These are phyloP conservation scores for Mythimna loreyi DNA, from an alignment of 2,888 invertebrate species.

Conservation along the genomic window DNA sequence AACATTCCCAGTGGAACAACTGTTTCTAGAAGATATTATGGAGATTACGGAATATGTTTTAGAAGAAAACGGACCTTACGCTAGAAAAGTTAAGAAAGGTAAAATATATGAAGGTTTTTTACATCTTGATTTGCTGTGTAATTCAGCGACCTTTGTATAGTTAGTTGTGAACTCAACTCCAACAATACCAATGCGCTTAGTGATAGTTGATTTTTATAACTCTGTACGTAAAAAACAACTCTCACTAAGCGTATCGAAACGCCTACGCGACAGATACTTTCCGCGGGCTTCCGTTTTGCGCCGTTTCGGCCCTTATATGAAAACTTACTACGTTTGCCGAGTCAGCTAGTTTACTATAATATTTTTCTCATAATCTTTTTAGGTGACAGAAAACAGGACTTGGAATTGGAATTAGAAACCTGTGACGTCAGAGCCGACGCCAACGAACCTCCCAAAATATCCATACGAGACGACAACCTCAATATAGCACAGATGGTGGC, in stretches of 20 bases:
- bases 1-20: conserved; percentile 96
- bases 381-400: conserved; percentile 87
- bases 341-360: neutral
- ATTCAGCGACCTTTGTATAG: too few species aligned
- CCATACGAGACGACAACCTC: conserved; percentile 93
- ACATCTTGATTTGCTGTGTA: too few species aligned
- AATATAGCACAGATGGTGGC: conserved; percentile 92
- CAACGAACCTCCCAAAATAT: conserved; percentile 90
- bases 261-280: too few species aligned
- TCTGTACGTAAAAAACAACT: too few species aligned
- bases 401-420: conserved; percentile 92
- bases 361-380: conserved; percentile 16
- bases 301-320: too few species aligned
- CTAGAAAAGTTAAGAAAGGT: conserved; percentile 92
- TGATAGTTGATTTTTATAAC: too few species aligned
- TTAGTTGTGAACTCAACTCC: too few species aligned
- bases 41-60: conserved; percentile 90
- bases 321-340: too few species aligned
- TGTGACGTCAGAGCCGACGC: conserved; percentile 91
- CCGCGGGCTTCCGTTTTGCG: too few species aligned
- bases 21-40: conserved; percentile 95
- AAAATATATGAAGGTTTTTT: conserved; percentile 51
- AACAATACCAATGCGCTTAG: too few species aligned
- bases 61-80: conserved; percentile 90
- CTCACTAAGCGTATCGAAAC: too few species aligned